Evolutionary conservation across 2,797 vertebrate species (phyloP).

Genomic region (Cheirogaleus major): DNA sequence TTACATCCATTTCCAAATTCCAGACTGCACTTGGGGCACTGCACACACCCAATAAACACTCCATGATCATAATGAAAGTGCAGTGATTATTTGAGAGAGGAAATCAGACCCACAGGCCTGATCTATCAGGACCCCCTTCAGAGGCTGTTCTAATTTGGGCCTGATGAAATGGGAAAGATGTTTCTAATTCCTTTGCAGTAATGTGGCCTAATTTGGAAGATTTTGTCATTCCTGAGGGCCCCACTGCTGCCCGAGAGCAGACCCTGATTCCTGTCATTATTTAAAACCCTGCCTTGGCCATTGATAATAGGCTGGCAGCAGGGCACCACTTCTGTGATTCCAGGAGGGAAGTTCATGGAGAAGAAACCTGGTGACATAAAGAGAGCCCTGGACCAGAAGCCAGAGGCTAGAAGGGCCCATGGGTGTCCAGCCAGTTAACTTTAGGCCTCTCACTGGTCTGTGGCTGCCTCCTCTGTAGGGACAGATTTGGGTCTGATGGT

Average conservation of each 20-base stretch:
- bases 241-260: background rate
- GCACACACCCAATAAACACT: background rate
- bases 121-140: constrained; percentile 41
- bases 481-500: background rate
- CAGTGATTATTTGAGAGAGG: constrained; percentile 10
- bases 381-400: background rate
- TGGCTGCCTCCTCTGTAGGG: background rate
- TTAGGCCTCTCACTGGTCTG: background rate
- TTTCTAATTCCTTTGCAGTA: constrained; percentile 26
- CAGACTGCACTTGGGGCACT: background rate
- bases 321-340: constrained; percentile 18
- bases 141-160: constrained; percentile 61
- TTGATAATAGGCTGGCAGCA: background rate
- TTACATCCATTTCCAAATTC: constrained; percentile 52
- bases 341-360: background rate
- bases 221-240: constrained; percentile 23
- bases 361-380: background rate
- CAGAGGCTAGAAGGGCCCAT: background rate
- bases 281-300: background rate
- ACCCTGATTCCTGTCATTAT: background rate
- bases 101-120: background rate
- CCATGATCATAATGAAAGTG: background rate
- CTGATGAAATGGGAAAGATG: constrained; percentile 37
- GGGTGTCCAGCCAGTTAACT: background rate
- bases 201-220: constrained; percentile 56